Conservation (phyloP, 1,140 invertebrate species). For the Grapholita molesta region DNA sequence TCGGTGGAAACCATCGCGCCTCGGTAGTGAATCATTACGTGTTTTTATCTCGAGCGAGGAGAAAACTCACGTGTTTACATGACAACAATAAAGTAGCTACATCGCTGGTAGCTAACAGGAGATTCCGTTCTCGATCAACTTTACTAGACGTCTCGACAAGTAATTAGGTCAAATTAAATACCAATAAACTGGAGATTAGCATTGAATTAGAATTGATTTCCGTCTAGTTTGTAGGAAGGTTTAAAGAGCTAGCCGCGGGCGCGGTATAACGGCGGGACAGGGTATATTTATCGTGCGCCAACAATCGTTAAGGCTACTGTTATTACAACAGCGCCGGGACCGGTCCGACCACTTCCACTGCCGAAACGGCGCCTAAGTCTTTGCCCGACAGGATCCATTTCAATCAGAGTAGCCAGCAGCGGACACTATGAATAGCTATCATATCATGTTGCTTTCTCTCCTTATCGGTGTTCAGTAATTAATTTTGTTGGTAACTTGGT, state of each 20-base stretch:
- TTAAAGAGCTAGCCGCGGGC: slow-evolving; percentile 19
- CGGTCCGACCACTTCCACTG: slow-evolving; percentile 52
- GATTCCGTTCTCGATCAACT: neutral
- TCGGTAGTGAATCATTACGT: slow-evolving; percentile 57
- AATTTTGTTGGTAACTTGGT: slow-evolving; percentile 45
- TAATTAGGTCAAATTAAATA: slow-evolving; percentile 28
- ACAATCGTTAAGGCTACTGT: slow-evolving; percentile 68
- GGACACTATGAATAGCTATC: slow-evolving; percentile 12
- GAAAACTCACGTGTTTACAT: slow-evolving; percentile 48
- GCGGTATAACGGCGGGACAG: slow-evolving; percentile 35
- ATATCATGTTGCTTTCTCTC: slow-evolving; percentile 44
- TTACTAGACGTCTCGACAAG: neutral
- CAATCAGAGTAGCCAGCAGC: slow-evolving; percentile 25
- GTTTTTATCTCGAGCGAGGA: slow-evolving; percentile 53
- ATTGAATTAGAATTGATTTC: slow-evolving; percentile 11
- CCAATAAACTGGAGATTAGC: slow-evolving; percentile 20
- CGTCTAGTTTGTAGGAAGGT: slow-evolving; percentile 12
- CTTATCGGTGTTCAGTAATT: slow-evolving; percentile 44
- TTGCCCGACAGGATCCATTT: slow-evolving; percentile 26
- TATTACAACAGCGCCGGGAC: slow-evolving; percentile 47
- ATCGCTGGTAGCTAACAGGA: neutral
- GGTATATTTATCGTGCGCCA: slow-evolving; percentile 57
- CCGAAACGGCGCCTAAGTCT: slow-evolving; percentile 48
- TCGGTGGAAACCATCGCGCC: slow-evolving; percentile 68
- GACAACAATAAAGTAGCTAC: slow-evolving; percentile 19